Evolutionary conservation across 2,888 invertebrate species (phyloP).

Genomic region (Cantharis rufa): DNA sequence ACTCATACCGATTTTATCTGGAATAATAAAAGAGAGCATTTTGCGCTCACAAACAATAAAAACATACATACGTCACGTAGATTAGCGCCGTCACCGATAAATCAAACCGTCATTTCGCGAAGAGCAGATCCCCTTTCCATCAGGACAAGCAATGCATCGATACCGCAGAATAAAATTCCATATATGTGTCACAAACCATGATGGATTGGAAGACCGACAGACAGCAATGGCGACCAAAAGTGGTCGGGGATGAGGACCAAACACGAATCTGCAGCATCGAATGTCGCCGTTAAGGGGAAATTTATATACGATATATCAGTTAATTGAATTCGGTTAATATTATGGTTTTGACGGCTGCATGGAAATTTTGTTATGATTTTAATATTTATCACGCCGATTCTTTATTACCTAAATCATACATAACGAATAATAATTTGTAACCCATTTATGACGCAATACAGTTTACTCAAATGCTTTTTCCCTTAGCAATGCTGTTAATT

Average conservation of each 20-base stretch:
- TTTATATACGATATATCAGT: constrained; percentile 52
- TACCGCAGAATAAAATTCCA: constrained; percentile 56
- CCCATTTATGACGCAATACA: background rate
- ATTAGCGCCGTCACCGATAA: constrained; percentile 58
- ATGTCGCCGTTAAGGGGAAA: constrained; percentile 50
- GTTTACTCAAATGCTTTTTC: background rate
- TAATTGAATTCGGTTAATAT: constrained; percentile 51
- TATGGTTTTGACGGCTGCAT: constrained; percentile 46
- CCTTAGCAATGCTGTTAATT: background rate
- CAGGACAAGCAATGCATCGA: constrained; percentile 48
- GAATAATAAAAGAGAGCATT: constrained; percentile 56
- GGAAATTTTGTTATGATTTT: constrained; percentile 47
- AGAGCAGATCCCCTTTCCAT: constrained; percentile 41
- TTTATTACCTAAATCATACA: constrained; percentile 28
- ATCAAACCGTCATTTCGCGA: constrained; percentile 57
- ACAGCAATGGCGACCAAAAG: constrained; percentile 49
- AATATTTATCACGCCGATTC: constrained; percentile 44
- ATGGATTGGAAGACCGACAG: constrained; percentile 53
- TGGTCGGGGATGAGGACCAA: constrained; percentile 34
- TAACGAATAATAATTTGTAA: constrained; percentile 1
- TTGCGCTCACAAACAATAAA: constrained; percentile 56
- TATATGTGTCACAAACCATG: constrained; percentile 52
- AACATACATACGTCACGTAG: constrained; percentile 57
- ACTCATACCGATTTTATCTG: constrained; percentile 55
- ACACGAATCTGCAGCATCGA: constrained; percentile 40